Evolutionary conservation across 2,888 invertebrate species (phyloP), one percentile per base, ranked within the genome.

Genomic region (Stomorhina lunata): DNA sequence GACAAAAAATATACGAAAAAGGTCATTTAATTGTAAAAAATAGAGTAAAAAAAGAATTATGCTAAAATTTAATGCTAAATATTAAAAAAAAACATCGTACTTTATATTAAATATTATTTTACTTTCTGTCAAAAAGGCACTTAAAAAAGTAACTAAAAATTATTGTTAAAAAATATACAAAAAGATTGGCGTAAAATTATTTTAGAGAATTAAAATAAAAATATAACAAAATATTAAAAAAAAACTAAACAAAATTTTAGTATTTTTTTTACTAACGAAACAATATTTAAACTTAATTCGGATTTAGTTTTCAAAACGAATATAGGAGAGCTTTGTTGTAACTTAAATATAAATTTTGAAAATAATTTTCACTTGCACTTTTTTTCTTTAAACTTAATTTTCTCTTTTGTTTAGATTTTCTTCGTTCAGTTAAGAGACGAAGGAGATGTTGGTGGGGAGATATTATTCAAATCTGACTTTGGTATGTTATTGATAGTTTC

Each of bases 401-500:
- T n/a, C n/a, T n/a, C n/a, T n/a, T n/a, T n/a, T n/a, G n/a, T n/a
- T 25, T 45, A 25, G 5, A 2, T 48, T 45, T 73, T 34, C 12
- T 61, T 48, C n/a, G 15, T 71, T 82, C 59, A 75, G 69, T 76
- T 82, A 53, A 76, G 53, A 55, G 66, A 66, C 71, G 81, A 45
- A 53, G 79, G 71, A 43, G 82, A 82, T 45, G 57, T 71, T n/a
- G 82, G 79, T 59, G 82, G 82, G 43, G 81, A 76, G 29, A 79
- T 79, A 79, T 78, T 81, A 78, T 79, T 75, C 32, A 75, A 82
- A 76, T 82, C 79, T 79, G 75, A 53, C 82, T 82, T 82, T 82
- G 82, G 82, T 82, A 37, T 88, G 87, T 50, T 82, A 61, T 20
- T 71, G 43, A 66, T 59, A 84, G 84, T 86, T 81, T 90, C 88